A percentile compares a stretch with the other conserved stretches of the same genome.
These are phyloP conservation scores for Seira ritae DNA, from an alignment of 2,888 invertebrate species.

Conservation along the genomic window DNA sequence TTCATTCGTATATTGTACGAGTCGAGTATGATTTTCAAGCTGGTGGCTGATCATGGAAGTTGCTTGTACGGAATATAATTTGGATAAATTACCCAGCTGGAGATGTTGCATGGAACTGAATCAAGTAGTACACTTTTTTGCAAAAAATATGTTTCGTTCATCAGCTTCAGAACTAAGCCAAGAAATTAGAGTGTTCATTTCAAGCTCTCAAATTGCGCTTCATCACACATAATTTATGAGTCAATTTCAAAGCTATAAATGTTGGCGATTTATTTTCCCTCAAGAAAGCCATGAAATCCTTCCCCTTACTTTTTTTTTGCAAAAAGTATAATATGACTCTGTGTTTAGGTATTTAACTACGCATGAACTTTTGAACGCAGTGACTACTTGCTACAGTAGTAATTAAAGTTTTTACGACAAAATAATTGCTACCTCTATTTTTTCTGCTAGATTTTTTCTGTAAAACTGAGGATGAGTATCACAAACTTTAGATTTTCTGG, in stretches of 20 bases:
- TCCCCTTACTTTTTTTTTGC: not conserved
- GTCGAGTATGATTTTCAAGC: too few relatives aligned
- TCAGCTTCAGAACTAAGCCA: too few relatives aligned
- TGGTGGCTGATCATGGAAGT: too few relatives aligned
- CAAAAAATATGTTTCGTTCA: too few relatives aligned
- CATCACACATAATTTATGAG: constrained; percentile 25
- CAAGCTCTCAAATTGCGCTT: too few relatives aligned
- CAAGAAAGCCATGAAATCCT: not conserved
- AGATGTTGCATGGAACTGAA: too few relatives aligned
- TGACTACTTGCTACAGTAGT: not conserved
- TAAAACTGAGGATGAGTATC: not conserved
- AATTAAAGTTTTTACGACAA: constrained; percentile 50
- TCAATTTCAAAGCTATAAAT: constrained; percentile 28
- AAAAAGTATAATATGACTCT: not conserved
- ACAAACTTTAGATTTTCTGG: too few relatives aligned
- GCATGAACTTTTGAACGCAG: constrained; percentile 20
- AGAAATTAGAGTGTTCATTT: too few relatives aligned
- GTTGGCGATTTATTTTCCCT: not conserved
- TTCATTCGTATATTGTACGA: too few relatives aligned
- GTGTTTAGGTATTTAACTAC: constrained; percentile 1
- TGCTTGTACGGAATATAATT: not conserved
- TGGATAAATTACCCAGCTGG: too few relatives aligned
- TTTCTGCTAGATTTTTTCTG: not conserved
- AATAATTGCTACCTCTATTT: constrained; percentile 40
- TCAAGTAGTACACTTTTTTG: too few relatives aligned